Conservation (phyloP, 2,888 invertebrate species). For the Tetragonisca angustula region DNA sequence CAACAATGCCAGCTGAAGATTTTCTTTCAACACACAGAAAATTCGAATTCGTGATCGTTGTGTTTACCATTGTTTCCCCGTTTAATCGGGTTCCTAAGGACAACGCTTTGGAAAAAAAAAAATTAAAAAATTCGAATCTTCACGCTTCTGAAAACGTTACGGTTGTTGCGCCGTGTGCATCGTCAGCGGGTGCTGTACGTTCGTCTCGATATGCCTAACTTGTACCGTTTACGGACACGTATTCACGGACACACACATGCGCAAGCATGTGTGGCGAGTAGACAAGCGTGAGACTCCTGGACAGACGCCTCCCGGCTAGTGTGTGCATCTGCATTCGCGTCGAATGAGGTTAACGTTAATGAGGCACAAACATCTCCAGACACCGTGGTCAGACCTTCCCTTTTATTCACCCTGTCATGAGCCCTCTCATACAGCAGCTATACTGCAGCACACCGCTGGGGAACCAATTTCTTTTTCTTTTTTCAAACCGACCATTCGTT, state of each 20-base stretch:
- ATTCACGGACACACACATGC: background rate
- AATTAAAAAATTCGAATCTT: slow-evolving; percentile 17
- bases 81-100: background rate
- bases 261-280: slow-evolving; percentile 20
- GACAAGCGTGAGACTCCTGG: slow-evolving; percentile 67
- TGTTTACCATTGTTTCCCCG: background rate
- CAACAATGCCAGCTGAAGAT: background rate
- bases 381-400: slow-evolving; percentile 61
- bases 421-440: slow-evolving; percentile 31
- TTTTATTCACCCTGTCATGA: slow-evolving; percentile 60
- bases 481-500: slow-evolving; percentile 15
- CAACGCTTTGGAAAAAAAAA: background rate
- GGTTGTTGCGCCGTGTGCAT: slow-evolving; percentile 30
- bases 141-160: slow-evolving; percentile 16
- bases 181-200: slow-evolving; percentile 3
- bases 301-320: slow-evolving; percentile 59
- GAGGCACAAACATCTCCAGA: slow-evolving; percentile 73
- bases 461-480: slow-evolving; percentile 15
- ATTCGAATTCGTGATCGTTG: background rate
- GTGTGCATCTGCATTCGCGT: slow-evolving; percentile 72
- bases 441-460: slow-evolving; percentile 1
- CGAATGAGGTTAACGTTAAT: slow-evolving; percentile 77
- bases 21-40: background rate
- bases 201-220: slow-evolving; percentile 4
- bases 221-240: slow-evolving; percentile 19